phyloP scores from a whole-genome alignment of 2,113 vertebrate genomes.

The human region GRCh38 chr2:240676001-240676500 shows the following conservation, averaged over 20 bases:
- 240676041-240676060: fast-evolving
- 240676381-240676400: not conserved
- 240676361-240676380: not conserved
- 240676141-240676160: fast-evolving
- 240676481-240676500: not conserved
- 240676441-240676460: not conserved
- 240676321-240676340: fast-evolving
- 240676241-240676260: not conserved
- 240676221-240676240: fast-evolving
- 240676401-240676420: not conserved
- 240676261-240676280: not conserved
- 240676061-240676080: too few relatives aligned
- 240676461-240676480: not conserved
- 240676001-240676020: not conserved
- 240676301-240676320: not conserved
- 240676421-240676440: slow-evolving; percentile 10
- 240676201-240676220: not conserved
- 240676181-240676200: fast-evolving
- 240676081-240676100: fast-evolving
- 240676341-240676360: fast-evolving
- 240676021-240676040: fast-evolving
- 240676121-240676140: not conserved
- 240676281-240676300: not conserved
- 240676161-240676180: not conserved
- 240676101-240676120: fast-evolving